A percentile compares a stretch with the other conserved stretches of the same genome.
These are phyloP conservation scores for Sorex araneus DNA, from an alignment of 2,113 vertebrate species.

Conservation along the genomic window DNA sequence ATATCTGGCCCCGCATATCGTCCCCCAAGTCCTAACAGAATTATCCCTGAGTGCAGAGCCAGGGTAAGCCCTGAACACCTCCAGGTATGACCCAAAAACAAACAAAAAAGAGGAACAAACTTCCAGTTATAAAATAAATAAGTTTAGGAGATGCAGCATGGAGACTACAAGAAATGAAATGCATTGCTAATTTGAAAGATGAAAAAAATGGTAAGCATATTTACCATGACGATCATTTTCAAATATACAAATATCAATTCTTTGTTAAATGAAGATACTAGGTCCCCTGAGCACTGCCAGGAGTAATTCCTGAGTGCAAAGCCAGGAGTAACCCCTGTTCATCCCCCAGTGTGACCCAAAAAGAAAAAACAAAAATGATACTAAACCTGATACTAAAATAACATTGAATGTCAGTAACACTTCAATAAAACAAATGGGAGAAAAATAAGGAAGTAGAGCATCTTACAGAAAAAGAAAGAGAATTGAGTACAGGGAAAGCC, in stretches of 20 bases:
- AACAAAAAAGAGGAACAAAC: not conserved
- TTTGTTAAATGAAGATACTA: not conserved
- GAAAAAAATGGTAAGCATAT: not conserved
- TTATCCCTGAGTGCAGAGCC: too few species aligned
- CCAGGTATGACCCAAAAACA: too few species aligned
- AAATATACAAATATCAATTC: not conserved
- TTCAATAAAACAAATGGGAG: not conserved
- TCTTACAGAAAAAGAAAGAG: not conserved
- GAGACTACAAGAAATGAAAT: not conserved
- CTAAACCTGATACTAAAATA: too few species aligned
- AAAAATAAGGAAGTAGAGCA: conserved; percentile 13
- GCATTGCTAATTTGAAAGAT: not conserved
- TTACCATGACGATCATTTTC: not conserved
- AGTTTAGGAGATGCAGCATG: not conserved
- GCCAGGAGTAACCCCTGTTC: too few species aligned
- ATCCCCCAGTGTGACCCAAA: too few species aligned
- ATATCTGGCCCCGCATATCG: too few species aligned
- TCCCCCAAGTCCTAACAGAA: too few species aligned
- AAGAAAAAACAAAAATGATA: not conserved
- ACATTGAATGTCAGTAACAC: not conserved
- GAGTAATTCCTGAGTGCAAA: too few species aligned
- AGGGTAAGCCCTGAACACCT: too few species aligned
- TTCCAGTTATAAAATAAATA: not conserved
- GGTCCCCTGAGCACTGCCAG: too few species aligned
- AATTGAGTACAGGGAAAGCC: conserved; percentile 4